Evolutionary conservation across 1,140 invertebrate genomes (phyloP).

Genomic region (Drosophila nasuta): DNA sequence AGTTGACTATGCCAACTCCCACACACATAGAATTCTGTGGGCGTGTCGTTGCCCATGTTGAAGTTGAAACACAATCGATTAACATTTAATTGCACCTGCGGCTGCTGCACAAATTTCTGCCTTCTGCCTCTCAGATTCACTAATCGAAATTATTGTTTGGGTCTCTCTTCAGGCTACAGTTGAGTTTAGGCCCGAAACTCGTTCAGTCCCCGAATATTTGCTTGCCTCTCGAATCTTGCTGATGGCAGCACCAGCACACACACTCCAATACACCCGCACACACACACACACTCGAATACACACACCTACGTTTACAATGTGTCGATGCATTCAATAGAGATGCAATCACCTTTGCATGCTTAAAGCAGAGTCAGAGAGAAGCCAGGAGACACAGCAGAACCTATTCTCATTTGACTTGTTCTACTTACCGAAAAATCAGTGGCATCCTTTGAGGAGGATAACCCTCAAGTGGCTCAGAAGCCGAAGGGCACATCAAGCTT

Average conservation of each 20-base stretch:
- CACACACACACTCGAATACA: background rate
- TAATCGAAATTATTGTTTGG: constrained; percentile 76
- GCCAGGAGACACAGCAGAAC: background rate
- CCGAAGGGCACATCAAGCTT: constrained; percentile 49
- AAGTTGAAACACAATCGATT: constrained; percentile 72
- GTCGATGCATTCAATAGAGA: constrained; percentile 9
- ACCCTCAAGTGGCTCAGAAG: constrained; percentile 47
- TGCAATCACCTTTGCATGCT: constrained; percentile 8
- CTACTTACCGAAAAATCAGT: constrained; percentile 5
- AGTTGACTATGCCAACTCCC: background rate
- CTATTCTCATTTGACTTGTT: constrained; percentile 1
- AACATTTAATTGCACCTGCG: constrained; percentile 75
- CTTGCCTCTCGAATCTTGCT: constrained; percentile 18
- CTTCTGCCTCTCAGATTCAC: constrained; percentile 41
- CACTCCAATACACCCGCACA: constrained; percentile 2
- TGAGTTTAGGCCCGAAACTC: background rate
- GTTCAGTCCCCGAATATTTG: constrained; percentile 34
- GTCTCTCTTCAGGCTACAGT: constrained; percentile 37
- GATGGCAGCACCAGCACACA: constrained; percentile 21
- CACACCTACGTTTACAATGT: constrained; percentile 9
- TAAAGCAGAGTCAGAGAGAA: background rate
- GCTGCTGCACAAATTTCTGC: constrained; percentile 44
- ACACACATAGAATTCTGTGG: constrained; percentile 23
- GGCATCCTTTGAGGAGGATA: constrained; percentile 12
- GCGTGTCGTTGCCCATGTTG: constrained; percentile 36